Evolutionary conservation across 1,140 invertebrate species (phyloP), one percentile per base, ranked within the genome.

Genomic region (Bombus vancouverensis): DNA sequence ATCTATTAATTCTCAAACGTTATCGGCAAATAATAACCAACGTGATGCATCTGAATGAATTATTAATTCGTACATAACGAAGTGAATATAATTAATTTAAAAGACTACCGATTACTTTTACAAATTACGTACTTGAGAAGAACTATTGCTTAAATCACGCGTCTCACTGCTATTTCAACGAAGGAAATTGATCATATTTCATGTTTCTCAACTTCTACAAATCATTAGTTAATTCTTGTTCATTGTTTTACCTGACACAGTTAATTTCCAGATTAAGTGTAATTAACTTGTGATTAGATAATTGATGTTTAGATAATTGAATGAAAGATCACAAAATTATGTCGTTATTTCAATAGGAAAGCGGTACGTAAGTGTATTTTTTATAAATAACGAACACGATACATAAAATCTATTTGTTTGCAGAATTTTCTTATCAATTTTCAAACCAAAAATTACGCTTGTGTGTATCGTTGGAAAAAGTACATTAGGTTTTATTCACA

Each of bases 171-270:
- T 22, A 32, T 13, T 32, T 47, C 28, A 47, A 44, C n/a, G 15
- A 73, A 44, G 28, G 15, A 44, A 47, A 73, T 72, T 3, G 39
- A 44, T 47, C n/a, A 32, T 32, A 73, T 32, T 47, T 73, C 42
- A 32, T 32, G n/a, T 73, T 73, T 73, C n/a, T 47, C 72, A 73
- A 73, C 72, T 73, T 73, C 39, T 47, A 32, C n/a, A 32, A 47
- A 32, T 47, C 42, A 22, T 73, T 47, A 32, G n/a, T 73, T 22
- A 9, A 32, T 32, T 73, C 42, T 9, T 9, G 15, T 22, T 32
- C 28, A 22, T 44, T 47, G n/a, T 42, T 42, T 28, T 22, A 25
- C 0, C 70, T 42, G 5, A 12, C 22, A 1, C 68, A 3, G 28
- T 42, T 42, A 15, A 42, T 13, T 15, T 71, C 32, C 22, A 62